Percentiles rank a stretch among this genome's conserved stretches.
These are phyloP conservation scores for Lutjanus erythropterus DNA, from an alignment of 2,113 vertebrate genomes.

Conservation along the genomic window DNA sequence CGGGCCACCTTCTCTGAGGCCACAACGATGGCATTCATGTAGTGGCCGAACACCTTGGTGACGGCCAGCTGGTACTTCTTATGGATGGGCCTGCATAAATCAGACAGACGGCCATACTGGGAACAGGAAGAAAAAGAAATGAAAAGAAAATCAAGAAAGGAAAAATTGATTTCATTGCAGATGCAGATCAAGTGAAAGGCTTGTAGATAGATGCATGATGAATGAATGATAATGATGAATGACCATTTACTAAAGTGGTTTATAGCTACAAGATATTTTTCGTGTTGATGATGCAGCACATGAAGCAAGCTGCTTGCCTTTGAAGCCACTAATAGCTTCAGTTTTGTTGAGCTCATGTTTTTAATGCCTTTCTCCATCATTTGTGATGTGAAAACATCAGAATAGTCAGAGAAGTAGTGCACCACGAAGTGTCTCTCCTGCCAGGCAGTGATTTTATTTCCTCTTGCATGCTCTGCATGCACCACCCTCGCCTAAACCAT, in stretches of 20 bases:
- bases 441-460: too few relatives aligned
- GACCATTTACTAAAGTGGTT: background rate
- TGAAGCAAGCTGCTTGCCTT: too few relatives aligned
- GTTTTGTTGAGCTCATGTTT: too few relatives aligned
- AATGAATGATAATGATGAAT: background rate
- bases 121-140: background rate
- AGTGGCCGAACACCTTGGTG: slow-evolving; percentile 92
- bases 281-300: too few relatives aligned
- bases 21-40: slow-evolving; percentile 93
- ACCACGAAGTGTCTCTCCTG: too few relatives aligned
- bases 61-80: slow-evolving; percentile 96
- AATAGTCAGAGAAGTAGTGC: too few relatives aligned
- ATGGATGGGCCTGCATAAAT: slow-evolving; percentile 95
- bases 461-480: too few relatives aligned
- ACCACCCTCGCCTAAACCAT: too few relatives aligned
- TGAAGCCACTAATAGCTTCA: too few relatives aligned
- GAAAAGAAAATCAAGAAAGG: background rate
- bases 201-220: background rate
- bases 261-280: background rate
- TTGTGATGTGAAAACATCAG: too few relatives aligned
- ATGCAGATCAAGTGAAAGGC: background rate
- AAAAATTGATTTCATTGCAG: background rate
- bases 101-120: slow-evolving; percentile 92
- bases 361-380: too few relatives aligned
- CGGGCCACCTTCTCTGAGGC: slow-evolving; percentile 89